A percentile compares a stretch with the other conserved stretches of the same genome.
These are phyloP conservation scores for Camponotus floridanus DNA, from an alignment of 1,140 invertebrate species.

Conservation along the genomic window DNA sequence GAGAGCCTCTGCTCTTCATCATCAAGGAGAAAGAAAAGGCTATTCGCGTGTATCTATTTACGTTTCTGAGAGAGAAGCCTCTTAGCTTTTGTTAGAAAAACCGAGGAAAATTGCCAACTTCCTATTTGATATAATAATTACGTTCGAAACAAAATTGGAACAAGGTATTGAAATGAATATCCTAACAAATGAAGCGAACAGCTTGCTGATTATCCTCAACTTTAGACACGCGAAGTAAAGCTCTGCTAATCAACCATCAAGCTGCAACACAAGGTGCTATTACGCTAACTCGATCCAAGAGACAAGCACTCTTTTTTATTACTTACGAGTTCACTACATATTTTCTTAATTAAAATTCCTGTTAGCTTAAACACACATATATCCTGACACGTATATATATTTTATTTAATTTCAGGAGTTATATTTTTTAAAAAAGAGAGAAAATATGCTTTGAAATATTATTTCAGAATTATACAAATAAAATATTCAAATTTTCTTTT, in stretches of 20 bases:
- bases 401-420: no score
- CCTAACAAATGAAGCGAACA: conserved; percentile 34
- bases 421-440: no score
- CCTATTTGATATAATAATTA: conserved; percentile 36
- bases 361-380: no score
- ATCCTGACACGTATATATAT: no score
- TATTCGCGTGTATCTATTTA: conserved; percentile 15
- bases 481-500: no score
- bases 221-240: conserved; percentile 47
- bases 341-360: conserved; percentile 13
- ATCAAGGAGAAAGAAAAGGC: not conserved
- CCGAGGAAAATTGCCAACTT: conserved; percentile 11
- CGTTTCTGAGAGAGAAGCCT: not conserved
- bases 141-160: not conserved
- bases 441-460: no score
- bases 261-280: conserved; percentile 42
- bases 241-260: conserved; percentile 23
- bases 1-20: conserved; percentile 1
- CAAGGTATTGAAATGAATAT: conserved; percentile 29
- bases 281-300: conserved; percentile 53
- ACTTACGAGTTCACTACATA: not conserved
- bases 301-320: conserved; percentile 36
- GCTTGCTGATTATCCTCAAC: conserved; percentile 42
- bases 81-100: not conserved
- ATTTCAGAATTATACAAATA: no score